Evolutionary conservation across 2,797 vertebrate species (phyloP).

Genomic region (Anniella stebbinsi): DNA sequence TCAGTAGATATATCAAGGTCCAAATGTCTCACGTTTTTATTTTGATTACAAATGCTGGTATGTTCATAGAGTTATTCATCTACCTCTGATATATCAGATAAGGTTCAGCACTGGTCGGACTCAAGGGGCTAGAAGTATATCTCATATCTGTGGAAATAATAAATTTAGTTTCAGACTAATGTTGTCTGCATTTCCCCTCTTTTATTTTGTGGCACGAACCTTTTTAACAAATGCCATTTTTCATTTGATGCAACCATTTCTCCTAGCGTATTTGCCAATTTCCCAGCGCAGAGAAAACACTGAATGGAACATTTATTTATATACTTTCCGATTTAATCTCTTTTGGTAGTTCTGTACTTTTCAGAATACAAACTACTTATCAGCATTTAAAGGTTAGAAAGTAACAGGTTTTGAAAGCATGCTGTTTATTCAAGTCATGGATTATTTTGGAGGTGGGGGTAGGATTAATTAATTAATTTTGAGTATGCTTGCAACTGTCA

Average conservation of each 20-base stretch:
- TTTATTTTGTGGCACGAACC: slow-evolving; percentile 39
- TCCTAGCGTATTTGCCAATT: slow-evolving; percentile 53
- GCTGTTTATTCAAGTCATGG: slow-evolving; percentile 50
- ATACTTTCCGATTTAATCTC: slow-evolving; percentile 62
- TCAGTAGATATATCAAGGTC: background rate
- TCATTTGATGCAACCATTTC: slow-evolving; percentile 50
- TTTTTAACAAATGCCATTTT: slow-evolving; percentile 59
- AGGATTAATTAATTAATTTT: slow-evolving; percentile 20
- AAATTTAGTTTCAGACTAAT: slow-evolving; percentile 40
- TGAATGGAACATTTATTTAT: slow-evolving; percentile 50
- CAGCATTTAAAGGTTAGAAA: slow-evolving; percentile 47
- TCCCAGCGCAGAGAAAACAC: slow-evolving; percentile 55
- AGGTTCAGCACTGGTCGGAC: slow-evolving; percentile 33
- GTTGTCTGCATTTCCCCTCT: slow-evolving; percentile 52
- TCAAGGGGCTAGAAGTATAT: slow-evolving; percentile 38
- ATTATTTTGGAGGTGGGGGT: slow-evolving; percentile 49
- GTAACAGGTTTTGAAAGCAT: slow-evolving; percentile 53
- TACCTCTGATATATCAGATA: slow-evolving; percentile 27
- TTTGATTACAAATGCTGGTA: slow-evolving; percentile 19
- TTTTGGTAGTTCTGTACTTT: slow-evolving; percentile 43
- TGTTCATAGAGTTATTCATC: slow-evolving; percentile 40
- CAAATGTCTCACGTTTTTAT: slow-evolving; percentile 9
- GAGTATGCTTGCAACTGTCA: slow-evolving; percentile 16
- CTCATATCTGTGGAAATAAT: slow-evolving; percentile 38
- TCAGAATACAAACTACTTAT: slow-evolving; percentile 41